phyloP scores from a whole-genome alignment of 2,888 invertebrate species.

The Leptinotarsa haldemani region DNA sequence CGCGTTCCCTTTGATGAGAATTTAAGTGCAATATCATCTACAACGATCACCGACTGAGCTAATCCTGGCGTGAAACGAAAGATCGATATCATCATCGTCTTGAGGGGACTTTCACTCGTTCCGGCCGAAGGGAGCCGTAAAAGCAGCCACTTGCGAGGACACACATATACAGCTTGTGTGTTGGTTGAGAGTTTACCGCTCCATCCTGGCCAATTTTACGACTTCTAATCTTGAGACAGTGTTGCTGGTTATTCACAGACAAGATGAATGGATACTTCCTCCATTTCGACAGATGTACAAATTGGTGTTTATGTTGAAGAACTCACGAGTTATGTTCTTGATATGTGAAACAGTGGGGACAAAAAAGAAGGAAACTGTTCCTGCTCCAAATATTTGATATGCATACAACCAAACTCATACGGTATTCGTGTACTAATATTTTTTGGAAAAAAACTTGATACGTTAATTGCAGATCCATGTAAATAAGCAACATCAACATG shows the following conservation, averaged over 20 bases:
- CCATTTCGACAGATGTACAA: not conserved
- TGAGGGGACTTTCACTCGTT: slow-evolving; percentile 38
- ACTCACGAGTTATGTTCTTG: no score
- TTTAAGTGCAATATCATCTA: not conserved
- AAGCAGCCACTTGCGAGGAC: slow-evolving; percentile 33
- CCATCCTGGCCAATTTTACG: slow-evolving; percentile 11
- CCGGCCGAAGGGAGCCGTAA: slow-evolving; percentile 30
- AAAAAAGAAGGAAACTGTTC: no score
- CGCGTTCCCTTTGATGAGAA: slow-evolving; percentile 65
- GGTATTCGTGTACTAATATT: no score
- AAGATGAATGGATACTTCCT: not conserved
- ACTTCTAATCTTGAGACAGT: not conserved
- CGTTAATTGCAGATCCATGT: no score
- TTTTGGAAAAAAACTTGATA: no score
- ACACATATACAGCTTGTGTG: slow-evolving; percentile 22
- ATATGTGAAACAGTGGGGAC: no score
- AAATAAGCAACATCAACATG: no score
- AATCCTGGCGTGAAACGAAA: slow-evolving; percentile 30
- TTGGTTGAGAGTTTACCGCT: slow-evolving; percentile 7
- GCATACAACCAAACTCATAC: no score
- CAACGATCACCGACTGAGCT: slow-evolving; percentile 26
- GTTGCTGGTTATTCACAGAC: not conserved
- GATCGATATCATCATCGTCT: slow-evolving; percentile 40
- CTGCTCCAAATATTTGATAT: no score
- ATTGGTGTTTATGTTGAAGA: no score